These are phyloP conservation scores for Stratiolaelaps scimitus DNA, from an alignment of 1,140 invertebrate genomes.

Conservation along the genomic window DNA sequence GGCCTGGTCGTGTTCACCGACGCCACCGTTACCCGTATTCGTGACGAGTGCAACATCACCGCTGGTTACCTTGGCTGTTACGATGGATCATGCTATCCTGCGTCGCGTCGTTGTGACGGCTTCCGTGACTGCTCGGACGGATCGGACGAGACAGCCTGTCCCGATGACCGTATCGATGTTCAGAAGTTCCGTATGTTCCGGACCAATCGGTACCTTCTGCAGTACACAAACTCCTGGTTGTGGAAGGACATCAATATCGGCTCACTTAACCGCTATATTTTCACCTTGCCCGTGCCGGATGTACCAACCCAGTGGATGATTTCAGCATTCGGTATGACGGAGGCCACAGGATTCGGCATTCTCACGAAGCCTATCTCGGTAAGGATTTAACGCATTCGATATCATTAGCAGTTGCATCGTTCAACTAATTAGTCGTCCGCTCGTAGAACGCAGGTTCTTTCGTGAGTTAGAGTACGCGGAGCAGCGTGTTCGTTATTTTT, in stretches of 20 bases:
- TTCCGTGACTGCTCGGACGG: conserved; percentile 60
- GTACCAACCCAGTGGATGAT: conserved; percentile 79
- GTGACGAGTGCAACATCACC: conserved; percentile 56
- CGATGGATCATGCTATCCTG: conserved; percentile 58
- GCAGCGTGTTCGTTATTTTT: not conserved
- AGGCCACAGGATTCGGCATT: conserved; percentile 70
- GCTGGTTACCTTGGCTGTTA: conserved; percentile 63
- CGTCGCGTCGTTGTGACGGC: conserved; percentile 63
- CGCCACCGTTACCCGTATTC: conserved; percentile 55
- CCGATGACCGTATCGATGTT: conserved; percentile 47
- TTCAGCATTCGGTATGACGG: conserved; percentile 76
- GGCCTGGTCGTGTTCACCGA: conserved; percentile 74
- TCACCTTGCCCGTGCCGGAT: conserved; percentile 70
- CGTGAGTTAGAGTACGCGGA: not conserved
- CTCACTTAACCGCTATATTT: conserved; percentile 63
- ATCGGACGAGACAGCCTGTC: conserved; percentile 72
- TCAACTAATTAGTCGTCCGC: too few species aligned
- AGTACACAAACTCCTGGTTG: conserved; percentile 85
- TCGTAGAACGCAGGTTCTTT: conserved; percentile 1
- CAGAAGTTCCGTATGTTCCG: conserved; percentile 61
- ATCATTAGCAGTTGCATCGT: too few species aligned
- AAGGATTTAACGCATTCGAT: conserved; percentile 37
- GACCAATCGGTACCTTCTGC: conserved; percentile 67
- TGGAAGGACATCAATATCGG: conserved; percentile 89
- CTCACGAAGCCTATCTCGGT: conserved; percentile 59